Evolutionary conservation across 2,797 vertebrate genomes (phyloP).

Genomic region (Huso huso): DNA sequence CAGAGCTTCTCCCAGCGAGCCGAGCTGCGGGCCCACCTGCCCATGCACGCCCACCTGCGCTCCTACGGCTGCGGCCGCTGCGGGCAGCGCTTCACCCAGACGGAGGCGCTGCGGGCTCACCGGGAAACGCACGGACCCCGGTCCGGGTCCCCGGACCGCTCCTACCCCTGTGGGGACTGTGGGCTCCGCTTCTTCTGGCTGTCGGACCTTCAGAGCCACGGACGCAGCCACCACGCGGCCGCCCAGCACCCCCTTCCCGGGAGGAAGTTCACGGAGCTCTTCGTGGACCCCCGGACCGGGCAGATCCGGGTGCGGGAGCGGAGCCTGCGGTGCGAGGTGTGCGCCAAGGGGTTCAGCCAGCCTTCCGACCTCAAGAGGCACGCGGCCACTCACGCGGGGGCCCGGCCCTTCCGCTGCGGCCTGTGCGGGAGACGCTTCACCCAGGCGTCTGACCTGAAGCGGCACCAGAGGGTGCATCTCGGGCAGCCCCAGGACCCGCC

Average conservation of each 20-base stretch:
- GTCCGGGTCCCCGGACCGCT: constrained; percentile 41
- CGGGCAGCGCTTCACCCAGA: constrained; percentile 64
- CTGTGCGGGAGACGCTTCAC: constrained; percentile 62
- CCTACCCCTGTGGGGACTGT: constrained; percentile 60
- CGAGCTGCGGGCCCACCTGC: constrained; percentile 54
- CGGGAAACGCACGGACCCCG: constrained; percentile 39
- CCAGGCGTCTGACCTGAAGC: constrained; percentile 50
- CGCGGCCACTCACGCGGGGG: not conserved
- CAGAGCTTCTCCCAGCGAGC: constrained; percentile 54
- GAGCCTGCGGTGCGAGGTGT: not conserved
- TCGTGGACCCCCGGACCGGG: too few relatives aligned
- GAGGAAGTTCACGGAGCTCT: too few relatives aligned
- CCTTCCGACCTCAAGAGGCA: not conserved
- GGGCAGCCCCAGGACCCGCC: too few relatives aligned
- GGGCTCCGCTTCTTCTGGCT: constrained; percentile 66
- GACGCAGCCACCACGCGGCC: constrained; percentile 25
- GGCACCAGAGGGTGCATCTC: constrained; percentile 43
- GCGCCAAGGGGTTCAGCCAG: not conserved
- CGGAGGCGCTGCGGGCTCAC: constrained; percentile 53
- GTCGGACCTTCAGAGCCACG: constrained; percentile 62
- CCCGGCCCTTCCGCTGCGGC: constrained; percentile 48
- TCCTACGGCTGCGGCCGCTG: constrained; percentile 61
- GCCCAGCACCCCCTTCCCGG: constrained; percentile 24
- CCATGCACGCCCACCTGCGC: constrained; percentile 52
- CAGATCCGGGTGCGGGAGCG: not conserved